phyloP scores from a whole-genome alignment of 2,113 vertebrate species.

The Dromiciops gliroides region DNA sequence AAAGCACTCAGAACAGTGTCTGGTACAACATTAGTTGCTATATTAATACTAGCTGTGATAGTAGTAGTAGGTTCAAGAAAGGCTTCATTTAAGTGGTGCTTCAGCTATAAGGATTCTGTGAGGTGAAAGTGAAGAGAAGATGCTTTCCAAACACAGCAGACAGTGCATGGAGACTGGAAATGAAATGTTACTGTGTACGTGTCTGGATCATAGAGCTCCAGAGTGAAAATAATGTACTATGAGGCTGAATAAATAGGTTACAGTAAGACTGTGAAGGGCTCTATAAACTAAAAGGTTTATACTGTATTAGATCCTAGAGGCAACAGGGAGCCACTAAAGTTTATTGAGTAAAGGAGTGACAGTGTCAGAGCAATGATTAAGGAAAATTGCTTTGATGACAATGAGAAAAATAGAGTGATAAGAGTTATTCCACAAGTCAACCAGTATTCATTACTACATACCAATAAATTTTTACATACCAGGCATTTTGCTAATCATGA shows the following conservation, averaged over 20 bases:
- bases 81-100: too few relatives aligned
- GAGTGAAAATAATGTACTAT: not conserved
- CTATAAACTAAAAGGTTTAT: not conserved
- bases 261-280: not conserved
- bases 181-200: not conserved
- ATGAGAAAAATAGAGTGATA: not conserved
- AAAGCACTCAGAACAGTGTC: not conserved
- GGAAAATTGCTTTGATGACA: not conserved
- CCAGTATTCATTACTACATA: too few relatives aligned
- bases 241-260: not conserved
- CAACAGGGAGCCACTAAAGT: not conserved
- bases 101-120: not conserved
- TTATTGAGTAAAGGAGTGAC: not conserved
- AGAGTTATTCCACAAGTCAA: not conserved
- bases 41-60: not conserved
- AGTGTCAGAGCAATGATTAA: not conserved
- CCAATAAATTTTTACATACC: too few relatives aligned
- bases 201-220: not conserved
- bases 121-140: not conserved
- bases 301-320: not conserved
- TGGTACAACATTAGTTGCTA: not conserved
- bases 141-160: not conserved
- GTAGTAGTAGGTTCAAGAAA: too few relatives aligned
- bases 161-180: not conserved
- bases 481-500: not conserved